Base-by-base conservation (phyloP, 2,797 vertebrate species). In the Melanotaenia pygmaea region DNA sequence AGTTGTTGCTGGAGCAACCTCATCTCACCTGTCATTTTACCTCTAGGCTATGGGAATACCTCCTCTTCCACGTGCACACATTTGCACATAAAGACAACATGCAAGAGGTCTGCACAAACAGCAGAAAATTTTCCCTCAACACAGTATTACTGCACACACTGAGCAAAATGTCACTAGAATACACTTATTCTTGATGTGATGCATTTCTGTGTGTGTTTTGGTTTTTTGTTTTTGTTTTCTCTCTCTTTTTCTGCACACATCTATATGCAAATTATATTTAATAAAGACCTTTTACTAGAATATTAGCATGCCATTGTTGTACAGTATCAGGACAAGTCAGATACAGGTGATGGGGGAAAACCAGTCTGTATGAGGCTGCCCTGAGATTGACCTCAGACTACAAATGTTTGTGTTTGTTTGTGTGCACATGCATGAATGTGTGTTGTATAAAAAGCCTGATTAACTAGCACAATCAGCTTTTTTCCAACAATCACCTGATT, bases 21-120 rank as follows among this genome's bases (percentile, higher is more conserved):
- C 84, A 82, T 85, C 85, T 82, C 93, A 86, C 92, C 93, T 97
- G 95, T 96, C 96, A 97, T 90, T 90, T 94, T 87, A 86, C 87
- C 87, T 76, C 77, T 83, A 86, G 90, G 91, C 88, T 84, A 69
- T 91, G 91, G 92, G 94, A 92, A 95, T 94, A 83, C 89, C 90
- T 94, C 91, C 91, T 91, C 90, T 88, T 95, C 83, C 86, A 65
- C 61, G 62, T 59, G 51, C 70, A 74, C 61, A 72, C 66, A 57
- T 63, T 65, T 54, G 53, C 66, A 69, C 76, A 71, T 37, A 50
- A 70, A 74, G 43, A 67, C 76, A 82, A 73, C 74, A 86, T 66
- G 38, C 65, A 80, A 53, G 51, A 68, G 34, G 76, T 59, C 65
- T 77, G 81, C 78, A 81, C 50, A 79, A 59, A 79, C 65, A 81